A percentile compares a stretch with the other conserved stretches of the same genome.
phyloP scores from a whole-genome alignment of 2,797 vertebrate species.

The Distichodus sexfasciatus region DNA sequence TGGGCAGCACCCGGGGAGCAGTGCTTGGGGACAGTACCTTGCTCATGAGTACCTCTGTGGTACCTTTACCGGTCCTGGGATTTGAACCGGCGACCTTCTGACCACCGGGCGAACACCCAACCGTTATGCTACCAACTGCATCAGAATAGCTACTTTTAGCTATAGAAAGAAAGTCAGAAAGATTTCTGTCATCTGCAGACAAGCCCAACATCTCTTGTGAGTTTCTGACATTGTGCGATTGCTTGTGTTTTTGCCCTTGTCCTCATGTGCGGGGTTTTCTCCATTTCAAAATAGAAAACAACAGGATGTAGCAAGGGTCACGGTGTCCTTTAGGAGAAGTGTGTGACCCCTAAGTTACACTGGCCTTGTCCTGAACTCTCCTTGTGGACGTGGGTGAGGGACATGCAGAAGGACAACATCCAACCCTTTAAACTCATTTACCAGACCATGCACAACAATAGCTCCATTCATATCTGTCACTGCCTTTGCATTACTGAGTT shows the following conservation, averaged over 20 bases:
- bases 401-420: slow-evolving; percentile 15
- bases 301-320: slow-evolving; percentile 33
- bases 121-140: no score
- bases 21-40: no score
- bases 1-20: no score
- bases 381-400: slow-evolving; percentile 4
- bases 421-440: not conserved
- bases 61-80: no score
- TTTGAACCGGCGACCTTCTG: no score
- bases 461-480: slow-evolving; percentile 35
- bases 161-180: no score
- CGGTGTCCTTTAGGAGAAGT: slow-evolving; percentile 1
- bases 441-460: slow-evolving; percentile 21
- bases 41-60: no score
- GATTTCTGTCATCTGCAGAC: not conserved
- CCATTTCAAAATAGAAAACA: slow-evolving; percentile 8
- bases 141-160: no score
- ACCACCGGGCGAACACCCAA: no score
- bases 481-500: slow-evolving; percentile 6
- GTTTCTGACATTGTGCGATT: not conserved
- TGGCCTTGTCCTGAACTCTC: slow-evolving; percentile 27
- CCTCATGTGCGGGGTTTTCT: not conserved
- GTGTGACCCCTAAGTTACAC: not conserved
- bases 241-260: not conserved
- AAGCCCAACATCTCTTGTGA: not conserved